Evolutionary conservation across 2,888 invertebrate species (phyloP).

Genomic region (Volucella bombylans): DNA sequence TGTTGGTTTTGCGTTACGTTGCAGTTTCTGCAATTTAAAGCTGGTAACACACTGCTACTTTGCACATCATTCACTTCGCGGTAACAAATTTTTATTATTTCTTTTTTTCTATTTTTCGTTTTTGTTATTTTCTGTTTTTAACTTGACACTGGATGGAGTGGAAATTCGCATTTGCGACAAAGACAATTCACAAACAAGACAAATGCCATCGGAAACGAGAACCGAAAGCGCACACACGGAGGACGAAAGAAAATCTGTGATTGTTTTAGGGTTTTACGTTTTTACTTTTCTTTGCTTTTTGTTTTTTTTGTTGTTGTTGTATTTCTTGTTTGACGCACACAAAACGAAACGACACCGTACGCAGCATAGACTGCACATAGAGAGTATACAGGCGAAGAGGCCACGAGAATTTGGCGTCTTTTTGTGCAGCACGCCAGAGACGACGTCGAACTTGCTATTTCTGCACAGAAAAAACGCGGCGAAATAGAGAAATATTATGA

Average conservation of each 20-base stretch:
- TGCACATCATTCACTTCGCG: constrained; percentile 42
- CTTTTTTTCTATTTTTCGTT: constrained; percentile 18
- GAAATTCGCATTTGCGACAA: constrained; percentile 62
- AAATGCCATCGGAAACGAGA: constrained; percentile 57
- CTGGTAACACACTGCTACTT: constrained; percentile 27
- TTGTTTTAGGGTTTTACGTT: constrained; percentile 37
- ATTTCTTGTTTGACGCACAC: constrained; percentile 69
- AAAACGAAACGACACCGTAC: constrained; percentile 46
- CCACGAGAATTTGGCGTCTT: constrained; percentile 49
- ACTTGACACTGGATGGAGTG: constrained; percentile 39
- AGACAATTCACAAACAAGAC: constrained; percentile 64
- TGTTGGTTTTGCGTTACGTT: constrained; percentile 23
- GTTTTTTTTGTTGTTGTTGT: constrained; percentile 20
- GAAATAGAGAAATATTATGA: constrained; percentile 32
- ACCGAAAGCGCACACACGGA: constrained; percentile 64
- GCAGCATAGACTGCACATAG: constrained; percentile 37
- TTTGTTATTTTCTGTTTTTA: constrained; percentile 5
- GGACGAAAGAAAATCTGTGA: constrained; percentile 65
- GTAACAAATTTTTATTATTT: constrained; percentile 2
- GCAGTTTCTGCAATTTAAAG: constrained; percentile 26
- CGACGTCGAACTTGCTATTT: constrained; percentile 28
- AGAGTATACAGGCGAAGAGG: constrained; percentile 25
- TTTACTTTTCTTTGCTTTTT: constrained; percentile 9
- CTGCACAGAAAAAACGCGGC: constrained; percentile 56
- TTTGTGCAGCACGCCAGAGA: constrained; percentile 17